phyloP scores from a whole-genome alignment of 1,140 invertebrate species.

The Phortica variegata region DNA sequence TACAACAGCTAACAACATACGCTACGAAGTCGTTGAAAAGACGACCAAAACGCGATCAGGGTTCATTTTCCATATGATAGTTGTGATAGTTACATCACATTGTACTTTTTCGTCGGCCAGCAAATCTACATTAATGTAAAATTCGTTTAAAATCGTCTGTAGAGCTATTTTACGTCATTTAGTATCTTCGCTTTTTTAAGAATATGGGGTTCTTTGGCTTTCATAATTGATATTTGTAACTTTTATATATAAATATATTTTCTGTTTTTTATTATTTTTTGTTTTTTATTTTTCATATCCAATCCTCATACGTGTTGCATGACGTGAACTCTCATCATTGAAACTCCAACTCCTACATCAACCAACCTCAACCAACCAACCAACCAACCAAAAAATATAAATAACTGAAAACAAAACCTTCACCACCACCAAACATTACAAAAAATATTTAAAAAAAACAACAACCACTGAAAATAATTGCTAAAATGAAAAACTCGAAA shows the following conservation, averaged over 20 bases:
- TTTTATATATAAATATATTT: conserved; percentile 22
- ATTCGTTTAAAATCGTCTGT: too few relatives aligned
- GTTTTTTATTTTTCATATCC: conserved; percentile 56
- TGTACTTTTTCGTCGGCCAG: too few relatives aligned
- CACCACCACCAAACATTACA: conserved; percentile 13
- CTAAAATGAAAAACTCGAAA: conserved; percentile 18
- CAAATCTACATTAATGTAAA: too few relatives aligned
- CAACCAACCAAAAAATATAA: conserved; percentile 13
- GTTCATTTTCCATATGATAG: too few relatives aligned
- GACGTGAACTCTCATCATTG: conserved; percentile 47
- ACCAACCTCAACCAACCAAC: conserved; percentile 20
- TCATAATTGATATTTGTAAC: too few relatives aligned
- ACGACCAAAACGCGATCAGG: too few relatives aligned
- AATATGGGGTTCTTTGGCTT: too few relatives aligned
- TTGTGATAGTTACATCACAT: too few relatives aligned
- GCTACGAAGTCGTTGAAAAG: too few relatives aligned
- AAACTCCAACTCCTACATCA: conserved; percentile 39
- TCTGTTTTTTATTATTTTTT: conserved; percentile 23
- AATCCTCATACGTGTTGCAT: conserved; percentile 45
- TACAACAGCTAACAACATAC: too few relatives aligned
- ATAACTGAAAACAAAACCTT: conserved; percentile 23
- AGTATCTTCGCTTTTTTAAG: too few relatives aligned
- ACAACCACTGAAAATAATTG: conserved; percentile 17
- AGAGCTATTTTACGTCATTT: too few relatives aligned
- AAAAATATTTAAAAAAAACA: conserved; percentile 12